phyloP scores from a whole-genome alignment of 64 coral and sea anemone species.

The Actinia tenebrosa region DNA sequence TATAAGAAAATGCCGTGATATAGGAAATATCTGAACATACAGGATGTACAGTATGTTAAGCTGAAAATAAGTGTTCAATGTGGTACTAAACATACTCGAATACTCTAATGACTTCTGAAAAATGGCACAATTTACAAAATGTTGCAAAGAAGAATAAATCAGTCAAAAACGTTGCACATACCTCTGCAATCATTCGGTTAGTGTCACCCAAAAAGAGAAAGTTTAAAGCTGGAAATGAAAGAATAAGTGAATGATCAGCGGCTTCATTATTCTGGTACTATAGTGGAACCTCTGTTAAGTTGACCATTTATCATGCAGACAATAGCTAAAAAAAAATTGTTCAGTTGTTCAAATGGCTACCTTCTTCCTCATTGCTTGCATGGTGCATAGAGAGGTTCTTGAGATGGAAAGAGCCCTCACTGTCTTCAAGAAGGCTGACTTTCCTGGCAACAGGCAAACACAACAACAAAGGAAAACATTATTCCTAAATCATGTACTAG shows the following conservation, averaged over 20 bases:
- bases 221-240: constrained; percentile 69
- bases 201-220: constrained; percentile 93
- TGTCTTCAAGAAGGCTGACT: constrained; percentile 88
- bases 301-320: too few species aligned
- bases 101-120: too few species aligned
- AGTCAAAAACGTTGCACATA: background rate
- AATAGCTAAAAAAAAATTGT: too few species aligned
- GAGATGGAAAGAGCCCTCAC: constrained; percentile 77
- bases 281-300: too few species aligned
- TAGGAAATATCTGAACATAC: background rate
- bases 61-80: too few species aligned
- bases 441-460: constrained; percentile 47
- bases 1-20: background rate
- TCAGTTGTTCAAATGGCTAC: background rate
- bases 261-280: too few species aligned
- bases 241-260: too few species aligned
- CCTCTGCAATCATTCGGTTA: constrained; percentile 99
- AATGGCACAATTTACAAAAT: too few species aligned
- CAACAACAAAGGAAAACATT: background rate
- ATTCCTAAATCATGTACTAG: too few species aligned
- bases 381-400: constrained; percentile 95
- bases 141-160: background rate
- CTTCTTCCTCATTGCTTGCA: constrained; percentile 94
- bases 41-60: too few species aligned
- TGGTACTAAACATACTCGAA: too few species aligned